phyloP scores from a whole-genome alignment of 2,797 vertebrate species.

The Heterohyrax brucei region DNA sequence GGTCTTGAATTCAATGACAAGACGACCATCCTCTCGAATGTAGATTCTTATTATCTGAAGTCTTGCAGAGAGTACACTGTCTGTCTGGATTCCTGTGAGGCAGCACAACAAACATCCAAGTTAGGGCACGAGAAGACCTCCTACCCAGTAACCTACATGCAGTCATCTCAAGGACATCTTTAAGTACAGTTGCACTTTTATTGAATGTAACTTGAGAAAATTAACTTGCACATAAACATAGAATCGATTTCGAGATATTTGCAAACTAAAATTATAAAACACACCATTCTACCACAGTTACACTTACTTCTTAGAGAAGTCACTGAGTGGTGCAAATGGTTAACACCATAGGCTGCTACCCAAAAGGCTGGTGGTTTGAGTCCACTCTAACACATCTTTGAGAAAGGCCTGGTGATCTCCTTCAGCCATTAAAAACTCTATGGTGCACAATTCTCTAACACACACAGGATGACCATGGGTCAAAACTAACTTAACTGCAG shows the following conservation, averaged over 20 bases:
- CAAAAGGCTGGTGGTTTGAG: not conserved
- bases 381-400: not conserved
- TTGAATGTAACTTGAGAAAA: not conserved
- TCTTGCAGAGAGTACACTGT: constrained; percentile 97
- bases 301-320: not conserved
- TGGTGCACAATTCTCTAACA: not conserved
- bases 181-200: not conserved
- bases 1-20: constrained; percentile 99
- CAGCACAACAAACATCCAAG: not conserved
- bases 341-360: not conserved
- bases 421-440: not conserved
- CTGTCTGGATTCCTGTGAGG: constrained; percentile 97
- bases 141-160: not conserved
- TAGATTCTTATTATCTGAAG: constrained; percentile 99
- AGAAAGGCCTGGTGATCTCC: not conserved
- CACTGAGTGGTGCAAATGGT: not conserved
- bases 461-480: not conserved
- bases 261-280: not conserved
- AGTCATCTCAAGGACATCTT: not conserved
- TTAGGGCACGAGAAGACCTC: constrained; percentile 9
- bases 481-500: not conserved
- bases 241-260: not conserved
- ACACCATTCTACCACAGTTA: not conserved
- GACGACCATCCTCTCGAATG: constrained; percentile 97
- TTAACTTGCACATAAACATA: not conserved